phyloP scores from a whole-genome alignment of 2,888 invertebrate genomes.

The Apamea anceps region DNA sequence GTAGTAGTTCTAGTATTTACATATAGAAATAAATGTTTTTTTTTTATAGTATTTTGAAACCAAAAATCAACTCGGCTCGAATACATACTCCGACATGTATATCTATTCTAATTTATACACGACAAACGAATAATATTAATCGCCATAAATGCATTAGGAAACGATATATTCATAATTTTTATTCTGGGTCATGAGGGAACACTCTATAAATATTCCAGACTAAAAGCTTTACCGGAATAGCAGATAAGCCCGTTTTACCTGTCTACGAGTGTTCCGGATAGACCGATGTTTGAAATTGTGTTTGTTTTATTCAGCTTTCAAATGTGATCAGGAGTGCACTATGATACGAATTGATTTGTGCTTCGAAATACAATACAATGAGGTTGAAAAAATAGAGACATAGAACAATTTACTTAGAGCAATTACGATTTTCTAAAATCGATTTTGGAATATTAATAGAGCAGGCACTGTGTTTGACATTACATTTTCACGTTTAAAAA shows the following conservation, averaged over 20 bases:
- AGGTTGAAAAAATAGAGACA: too few relatives aligned
- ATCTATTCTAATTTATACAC: not conserved
- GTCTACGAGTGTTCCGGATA: slow-evolving; percentile 69
- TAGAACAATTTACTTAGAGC: not conserved
- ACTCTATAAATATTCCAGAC: slow-evolving; percentile 76
- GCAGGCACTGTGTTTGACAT: not conserved
- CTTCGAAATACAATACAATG: not conserved
- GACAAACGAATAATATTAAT: not conserved
- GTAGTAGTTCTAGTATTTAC: not conserved
- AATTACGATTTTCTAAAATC: not conserved
- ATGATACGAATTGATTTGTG: not conserved
- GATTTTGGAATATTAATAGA: not conserved
- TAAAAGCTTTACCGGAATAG: slow-evolving; percentile 81
- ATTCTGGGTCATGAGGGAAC: slow-evolving; percentile 68
- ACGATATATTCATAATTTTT: slow-evolving; percentile 44
- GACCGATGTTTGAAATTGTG: slow-evolving; percentile 55
- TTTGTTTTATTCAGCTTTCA: slow-evolving; percentile 42
- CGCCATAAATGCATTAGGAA: slow-evolving; percentile 13
- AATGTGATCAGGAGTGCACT: slow-evolving; percentile 20
- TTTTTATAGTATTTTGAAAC: not conserved
- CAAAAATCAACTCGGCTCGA: not conserved
- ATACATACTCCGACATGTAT: not conserved
- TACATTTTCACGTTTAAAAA: not conserved
- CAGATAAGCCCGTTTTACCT: slow-evolving; percentile 68
- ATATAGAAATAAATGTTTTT: too few relatives aligned